A percentile compares a stretch with the other conserved stretches of the same genome.
Conservation (phyloP, 2,888 invertebrate species). For the Spodoptera littoralis region DNA sequence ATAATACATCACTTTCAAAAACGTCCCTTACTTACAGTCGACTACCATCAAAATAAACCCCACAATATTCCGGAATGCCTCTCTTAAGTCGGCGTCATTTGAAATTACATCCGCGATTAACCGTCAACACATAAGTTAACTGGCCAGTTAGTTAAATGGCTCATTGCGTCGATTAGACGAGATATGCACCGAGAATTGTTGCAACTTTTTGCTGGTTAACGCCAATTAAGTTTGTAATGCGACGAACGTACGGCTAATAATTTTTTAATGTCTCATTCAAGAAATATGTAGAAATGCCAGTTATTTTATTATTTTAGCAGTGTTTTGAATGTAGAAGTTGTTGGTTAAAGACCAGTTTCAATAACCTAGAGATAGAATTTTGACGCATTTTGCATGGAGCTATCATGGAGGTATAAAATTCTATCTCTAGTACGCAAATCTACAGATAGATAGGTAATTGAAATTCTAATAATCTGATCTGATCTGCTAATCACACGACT, state of each 20-base stretch:
- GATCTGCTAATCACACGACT: too few relatives aligned
- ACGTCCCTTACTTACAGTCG: constrained; percentile 22
- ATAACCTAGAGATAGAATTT: too few relatives aligned
- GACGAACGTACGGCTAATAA: constrained; percentile 41
- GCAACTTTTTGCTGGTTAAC: constrained; percentile 53
- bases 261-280: constrained; percentile 47
- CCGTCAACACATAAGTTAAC: constrained; percentile 59
- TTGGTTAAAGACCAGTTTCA: too few relatives aligned
- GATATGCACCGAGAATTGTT: constrained; percentile 72
- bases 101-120: constrained; percentile 82
- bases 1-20: too few relatives aligned
- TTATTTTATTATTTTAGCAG: constrained; percentile 5
- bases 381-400: too few relatives aligned
- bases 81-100: constrained; percentile 67
- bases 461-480: too few relatives aligned
- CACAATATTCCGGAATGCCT: constrained; percentile 69
- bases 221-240: constrained; percentile 49
- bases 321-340: background rate
- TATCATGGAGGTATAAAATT: too few relatives aligned
- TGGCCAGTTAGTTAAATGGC: constrained; percentile 67
- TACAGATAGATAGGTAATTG: too few relatives aligned
- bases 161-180: constrained; percentile 79
- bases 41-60: constrained; percentile 53
- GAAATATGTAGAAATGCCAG: constrained; percentile 28
- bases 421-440: too few relatives aligned